These are phyloP conservation scores for Mongoloraphidia duomilia DNA, from an alignment of 2,888 invertebrate genomes.

Conservation along the genomic window DNA sequence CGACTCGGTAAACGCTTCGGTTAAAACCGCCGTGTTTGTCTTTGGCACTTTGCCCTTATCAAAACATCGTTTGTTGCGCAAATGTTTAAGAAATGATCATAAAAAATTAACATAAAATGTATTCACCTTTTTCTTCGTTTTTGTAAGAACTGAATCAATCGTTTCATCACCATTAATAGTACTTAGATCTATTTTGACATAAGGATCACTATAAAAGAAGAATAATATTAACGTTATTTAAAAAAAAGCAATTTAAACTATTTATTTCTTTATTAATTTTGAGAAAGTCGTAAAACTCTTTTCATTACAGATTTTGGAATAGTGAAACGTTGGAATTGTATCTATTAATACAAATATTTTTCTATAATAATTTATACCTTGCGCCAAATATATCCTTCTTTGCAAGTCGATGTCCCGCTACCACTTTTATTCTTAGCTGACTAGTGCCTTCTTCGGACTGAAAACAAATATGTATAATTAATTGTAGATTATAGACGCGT, in stretches of 20 bases:
- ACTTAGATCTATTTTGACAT: conserved; percentile 84
- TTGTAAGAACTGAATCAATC: conserved; percentile 85
- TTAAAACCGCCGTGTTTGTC: no score
- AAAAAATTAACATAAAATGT: neutral
- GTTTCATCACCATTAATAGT: conserved; percentile 74
- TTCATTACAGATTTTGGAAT: no score
- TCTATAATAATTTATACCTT: conserved; percentile 47
- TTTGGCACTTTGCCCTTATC: no score
- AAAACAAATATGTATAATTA: conserved; percentile 17
- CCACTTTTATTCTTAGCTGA: conserved; percentile 69
- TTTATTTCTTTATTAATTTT: no score
- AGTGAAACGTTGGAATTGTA: no score
- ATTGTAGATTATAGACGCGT: no score
- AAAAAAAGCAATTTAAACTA: no score
- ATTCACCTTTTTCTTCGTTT: conserved; percentile 87
- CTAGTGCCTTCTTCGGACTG: conserved; percentile 69
- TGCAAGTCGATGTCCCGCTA: conserved; percentile 81
- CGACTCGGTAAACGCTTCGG: no score
- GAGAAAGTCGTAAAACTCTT: no score
- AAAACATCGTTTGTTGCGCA: no score
- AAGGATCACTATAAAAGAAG: conserved; percentile 70
- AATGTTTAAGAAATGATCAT: no score
- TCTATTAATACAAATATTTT: neutral
- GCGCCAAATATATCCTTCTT: conserved; percentile 99
- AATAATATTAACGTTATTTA: neutral